Evolutionary conservation across 1,140 invertebrate genomes (phyloP).

Genomic region (Trachelipus rathkii): DNA sequence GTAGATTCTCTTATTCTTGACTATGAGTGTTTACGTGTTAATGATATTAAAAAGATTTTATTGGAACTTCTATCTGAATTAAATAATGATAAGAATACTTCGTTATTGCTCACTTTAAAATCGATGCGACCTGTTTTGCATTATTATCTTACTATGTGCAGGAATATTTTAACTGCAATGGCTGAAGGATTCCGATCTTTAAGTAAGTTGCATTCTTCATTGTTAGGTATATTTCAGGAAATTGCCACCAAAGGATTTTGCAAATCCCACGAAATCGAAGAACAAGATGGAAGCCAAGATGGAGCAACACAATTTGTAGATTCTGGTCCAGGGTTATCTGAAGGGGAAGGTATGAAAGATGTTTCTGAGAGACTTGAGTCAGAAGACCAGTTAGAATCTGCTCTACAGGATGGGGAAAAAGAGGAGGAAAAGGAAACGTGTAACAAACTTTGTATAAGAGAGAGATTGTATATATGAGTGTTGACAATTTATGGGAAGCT

Average conservation of each 20-base stretch:
- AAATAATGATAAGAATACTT: neutral
- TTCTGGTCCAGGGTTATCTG: conserved; percentile 71
- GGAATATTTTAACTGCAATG: conserved; percentile 73
- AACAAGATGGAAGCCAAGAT: conserved; percentile 57
- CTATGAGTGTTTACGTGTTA: conserved; percentile 15
- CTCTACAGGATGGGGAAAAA: conserved; percentile 72
- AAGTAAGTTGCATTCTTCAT: conserved; percentile 75
- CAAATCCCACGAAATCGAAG: conserved; percentile 70
- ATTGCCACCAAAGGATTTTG: conserved; percentile 89
- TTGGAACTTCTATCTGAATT: neutral
- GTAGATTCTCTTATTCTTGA: conserved; percentile 13
- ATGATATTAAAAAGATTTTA: conserved; percentile 9
- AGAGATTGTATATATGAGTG: no score
- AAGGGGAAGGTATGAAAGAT: conserved; percentile 89
- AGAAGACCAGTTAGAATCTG: conserved; percentile 91
- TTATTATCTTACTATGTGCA: conserved; percentile 67
- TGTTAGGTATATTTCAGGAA: conserved; percentile 79
- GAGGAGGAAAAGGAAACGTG: no score
- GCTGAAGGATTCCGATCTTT: conserved; percentile 69
- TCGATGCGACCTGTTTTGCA: conserved; percentile 65
- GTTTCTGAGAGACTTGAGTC: conserved; percentile 89
- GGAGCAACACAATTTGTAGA: conserved; percentile 54
- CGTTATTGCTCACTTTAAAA: conserved; percentile 23
- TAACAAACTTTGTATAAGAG: no score
- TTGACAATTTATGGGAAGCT: no score